Evolutionary conservation across 2,797 vertebrate genomes (phyloP).

Genomic region (Malacoctenus gilli): DNA sequence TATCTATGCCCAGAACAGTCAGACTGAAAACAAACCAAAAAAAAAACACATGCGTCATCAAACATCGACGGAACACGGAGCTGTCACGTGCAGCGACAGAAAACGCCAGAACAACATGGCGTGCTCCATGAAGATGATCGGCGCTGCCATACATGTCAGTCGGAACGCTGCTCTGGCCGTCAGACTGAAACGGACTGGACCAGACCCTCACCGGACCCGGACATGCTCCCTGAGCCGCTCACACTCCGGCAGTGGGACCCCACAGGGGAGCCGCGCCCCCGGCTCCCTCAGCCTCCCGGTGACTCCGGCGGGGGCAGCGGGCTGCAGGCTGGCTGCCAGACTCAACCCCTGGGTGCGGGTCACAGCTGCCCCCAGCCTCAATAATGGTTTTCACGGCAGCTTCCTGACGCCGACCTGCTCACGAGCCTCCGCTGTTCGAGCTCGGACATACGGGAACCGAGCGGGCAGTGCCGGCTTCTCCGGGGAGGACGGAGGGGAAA

Average conservation of each 20-base stretch:
- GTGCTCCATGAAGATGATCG: slow-evolving; percentile 77
- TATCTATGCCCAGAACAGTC: no score
- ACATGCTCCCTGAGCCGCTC: no score
- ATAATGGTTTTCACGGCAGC: no score
- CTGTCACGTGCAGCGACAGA: slow-evolving; percentile 44
- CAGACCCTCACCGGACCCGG: no score
- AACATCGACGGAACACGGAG: slow-evolving; percentile 47
- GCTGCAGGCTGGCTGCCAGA: not conserved
- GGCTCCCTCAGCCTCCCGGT: slow-evolving; percentile 35
- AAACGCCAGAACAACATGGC: slow-evolving; percentile 82
- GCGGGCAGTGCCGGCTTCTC: slow-evolving; percentile 63
- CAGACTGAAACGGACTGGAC: no score
- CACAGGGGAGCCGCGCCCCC: slow-evolving; percentile 51
- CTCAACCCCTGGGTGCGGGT: slow-evolving; percentile 34
- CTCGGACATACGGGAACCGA: slow-evolving; percentile 74
- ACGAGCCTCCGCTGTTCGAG: no score
- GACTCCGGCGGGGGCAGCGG: not conserved
- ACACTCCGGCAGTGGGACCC: no score
- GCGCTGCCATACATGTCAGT: slow-evolving; percentile 50
- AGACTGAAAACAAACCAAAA: no score
- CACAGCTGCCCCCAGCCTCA: no score
- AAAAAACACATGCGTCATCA: slow-evolving; percentile 56
- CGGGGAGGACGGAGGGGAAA: slow-evolving; percentile 78
- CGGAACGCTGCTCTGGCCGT: slow-evolving; percentile 14
- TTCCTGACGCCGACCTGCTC: no score